phyloP scores from a whole-genome alignment of 2,888 invertebrate species.

The Candidula unifasciata region DNA sequence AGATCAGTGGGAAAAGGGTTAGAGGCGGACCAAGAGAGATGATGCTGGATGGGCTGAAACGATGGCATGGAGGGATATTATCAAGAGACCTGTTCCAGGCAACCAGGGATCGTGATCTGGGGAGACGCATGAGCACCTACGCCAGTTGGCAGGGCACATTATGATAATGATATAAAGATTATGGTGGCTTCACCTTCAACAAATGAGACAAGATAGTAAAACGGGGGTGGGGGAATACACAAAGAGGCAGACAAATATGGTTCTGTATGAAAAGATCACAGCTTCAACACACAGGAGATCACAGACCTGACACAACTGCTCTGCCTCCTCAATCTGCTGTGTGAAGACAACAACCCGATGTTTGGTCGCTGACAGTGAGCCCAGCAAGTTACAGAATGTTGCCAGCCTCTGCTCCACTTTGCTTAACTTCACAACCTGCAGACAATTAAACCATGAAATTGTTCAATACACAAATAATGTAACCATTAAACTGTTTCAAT shows the following conservation, averaged over 20 bases:
- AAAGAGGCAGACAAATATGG: background rate
- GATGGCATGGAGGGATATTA: too few species aligned
- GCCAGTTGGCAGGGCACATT: too few species aligned
- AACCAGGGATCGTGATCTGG: too few species aligned
- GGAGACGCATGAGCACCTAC: too few species aligned
- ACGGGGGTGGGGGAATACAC: background rate
- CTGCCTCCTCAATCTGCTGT: slow-evolving; percentile 80
- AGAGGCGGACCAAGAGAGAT: too few species aligned
- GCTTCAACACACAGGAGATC: background rate
- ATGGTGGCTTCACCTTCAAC: too few species aligned
- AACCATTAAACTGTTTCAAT: too few species aligned
- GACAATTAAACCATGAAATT: background rate
- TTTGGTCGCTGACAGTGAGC: slow-evolving; percentile 55
- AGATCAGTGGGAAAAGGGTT: too few species aligned
- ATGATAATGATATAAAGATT: too few species aligned
- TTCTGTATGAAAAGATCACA: background rate
- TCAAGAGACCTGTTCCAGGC: too few species aligned
- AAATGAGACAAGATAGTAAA: too few species aligned
- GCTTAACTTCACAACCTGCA: slow-evolving; percentile 65
- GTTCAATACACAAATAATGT: background rate
- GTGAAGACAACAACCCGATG: slow-evolving; percentile 84
- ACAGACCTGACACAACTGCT: slow-evolving; percentile 73
- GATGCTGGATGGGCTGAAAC: too few species aligned
- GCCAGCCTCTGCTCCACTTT: slow-evolving; percentile 52
- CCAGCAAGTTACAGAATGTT: slow-evolving; percentile 59